Conservation (phyloP, 2,113 vertebrate species). For the Gymnocephalus cernua region DNA sequence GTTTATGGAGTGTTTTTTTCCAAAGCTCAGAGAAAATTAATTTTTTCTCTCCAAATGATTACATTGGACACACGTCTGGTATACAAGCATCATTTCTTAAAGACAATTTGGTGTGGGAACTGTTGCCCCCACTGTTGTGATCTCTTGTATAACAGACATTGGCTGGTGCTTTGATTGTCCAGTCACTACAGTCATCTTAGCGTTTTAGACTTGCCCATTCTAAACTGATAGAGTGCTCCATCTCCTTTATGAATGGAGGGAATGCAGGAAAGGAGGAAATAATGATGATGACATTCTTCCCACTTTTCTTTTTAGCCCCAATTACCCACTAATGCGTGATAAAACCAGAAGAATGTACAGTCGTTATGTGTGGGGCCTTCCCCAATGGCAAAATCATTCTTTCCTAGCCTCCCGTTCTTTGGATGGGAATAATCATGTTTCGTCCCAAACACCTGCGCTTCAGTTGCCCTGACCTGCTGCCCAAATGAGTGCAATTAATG, state of each 20-base stretch:
- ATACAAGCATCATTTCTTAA: slow-evolving; percentile 6
- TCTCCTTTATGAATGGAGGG: slow-evolving; percentile 60
- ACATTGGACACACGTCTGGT: background rate
- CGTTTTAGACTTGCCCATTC: slow-evolving; percentile 44
- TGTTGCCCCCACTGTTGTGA: slow-evolving; percentile 22
- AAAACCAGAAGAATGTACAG: slow-evolving; percentile 84
- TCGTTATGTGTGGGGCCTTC: slow-evolving; percentile 67
- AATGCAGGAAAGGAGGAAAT: slow-evolving; percentile 71
- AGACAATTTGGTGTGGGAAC: background rate
- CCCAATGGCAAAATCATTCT: slow-evolving; percentile 80
- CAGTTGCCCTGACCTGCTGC: slow-evolving; percentile 83
- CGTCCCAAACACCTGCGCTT: slow-evolving; percentile 88
- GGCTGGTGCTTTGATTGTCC: slow-evolving; percentile 40
- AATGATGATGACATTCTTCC: slow-evolving; percentile 76
- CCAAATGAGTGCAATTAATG: slow-evolving; percentile 90
- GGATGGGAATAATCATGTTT: slow-evolving; percentile 83
- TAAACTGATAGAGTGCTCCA: slow-evolving; percentile 58
- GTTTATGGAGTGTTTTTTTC: background rate
- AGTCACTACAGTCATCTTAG: slow-evolving; percentile 45
- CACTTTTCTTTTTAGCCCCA: slow-evolving; percentile 61
- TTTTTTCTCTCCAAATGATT: background rate
- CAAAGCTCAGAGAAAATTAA: background rate
- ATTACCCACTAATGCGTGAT: slow-evolving; percentile 82
- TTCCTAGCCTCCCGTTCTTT: slow-evolving; percentile 69
- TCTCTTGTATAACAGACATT: slow-evolving; percentile 21